Base-by-base conservation (phyloP, 2,888 invertebrate species). In the Meliscaeva auricollis region DNA sequence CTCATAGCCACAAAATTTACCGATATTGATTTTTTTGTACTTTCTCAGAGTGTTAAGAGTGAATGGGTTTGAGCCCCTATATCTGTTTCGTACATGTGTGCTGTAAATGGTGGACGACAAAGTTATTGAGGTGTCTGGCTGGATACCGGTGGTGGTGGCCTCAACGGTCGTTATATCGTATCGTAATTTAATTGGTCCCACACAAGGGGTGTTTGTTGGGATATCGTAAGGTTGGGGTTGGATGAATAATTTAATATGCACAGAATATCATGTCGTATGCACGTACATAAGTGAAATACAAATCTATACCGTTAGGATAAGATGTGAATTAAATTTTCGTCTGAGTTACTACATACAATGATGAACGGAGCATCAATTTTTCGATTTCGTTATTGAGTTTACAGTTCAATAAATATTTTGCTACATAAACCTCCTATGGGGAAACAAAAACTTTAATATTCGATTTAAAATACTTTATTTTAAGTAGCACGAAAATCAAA, bases 1-100 rank as follows among this genome's bases (percentile, higher is more conserved):
- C 35, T 50, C 32, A 17, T 38, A 64, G 56, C 35, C 70, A 26
- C 62, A 58, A 46, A 56, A 64, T 72, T 78, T 72, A 56, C 56
- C 54, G 62, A 78, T 78, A 78, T 78, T 64, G 78, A 78, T 78
- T 78, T 78, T n/a, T 78, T 17, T 64, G 54, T 35, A 38, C 13
- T 0, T 32, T 41, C 48, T n/a, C 58, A 20, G 9, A 38, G 38
- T 38, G 13, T 7, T 7, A 13, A 20, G 41, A n/a, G 15, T 62
- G 41, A 58, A 30, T 30, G 35, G 60, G 60, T 38, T 35, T 17
- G 26, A 48, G 17, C 8, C n/a, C 58, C 1, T 2, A 30, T 17
- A 11, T 17, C 9, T 38, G 38, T 38, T 17, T 3, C 11, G 1
- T 50, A 35, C 50, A 26, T 73, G 60, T 73, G 60, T 60, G 38